Evolutionary conservation across 2,888 invertebrate species (phyloP).

Genomic region (Ommatoiulus sabulosus): DNA sequence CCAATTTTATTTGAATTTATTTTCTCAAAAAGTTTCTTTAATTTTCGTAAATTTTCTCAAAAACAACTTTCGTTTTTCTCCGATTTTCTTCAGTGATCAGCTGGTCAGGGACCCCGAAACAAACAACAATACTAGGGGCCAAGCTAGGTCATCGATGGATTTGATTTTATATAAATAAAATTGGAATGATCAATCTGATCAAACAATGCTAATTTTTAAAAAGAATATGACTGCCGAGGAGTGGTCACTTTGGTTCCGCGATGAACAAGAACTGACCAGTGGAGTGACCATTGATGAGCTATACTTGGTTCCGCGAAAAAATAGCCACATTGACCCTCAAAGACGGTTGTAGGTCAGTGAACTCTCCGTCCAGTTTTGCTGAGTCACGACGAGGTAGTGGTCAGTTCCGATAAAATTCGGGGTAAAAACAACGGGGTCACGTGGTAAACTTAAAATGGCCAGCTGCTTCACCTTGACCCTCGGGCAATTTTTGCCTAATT

Average conservation of each 20-base stretch:
- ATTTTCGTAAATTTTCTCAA: too few species aligned
- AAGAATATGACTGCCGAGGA: too few species aligned
- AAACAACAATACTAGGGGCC: neutral
- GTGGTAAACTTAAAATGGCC: neutral
- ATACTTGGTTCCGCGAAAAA: neutral
- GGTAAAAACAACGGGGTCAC: neutral
- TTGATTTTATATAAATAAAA: neutral
- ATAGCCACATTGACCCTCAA: neutral
- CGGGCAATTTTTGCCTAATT: neutral
- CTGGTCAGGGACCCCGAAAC: neutral
- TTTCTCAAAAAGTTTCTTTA: too few species aligned
- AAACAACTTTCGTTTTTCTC: neutral
- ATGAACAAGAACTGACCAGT: neutral
- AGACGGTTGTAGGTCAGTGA: neutral
- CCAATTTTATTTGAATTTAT: neutral
- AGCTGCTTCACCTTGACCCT: conserved; percentile 1
- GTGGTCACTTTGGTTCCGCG: too few species aligned
- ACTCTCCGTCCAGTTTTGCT: neutral
- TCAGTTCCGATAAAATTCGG: neutral
- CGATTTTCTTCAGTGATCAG: neutral
- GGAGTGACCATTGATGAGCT: neutral
- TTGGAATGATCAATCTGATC: neutral
- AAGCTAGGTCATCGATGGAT: neutral
- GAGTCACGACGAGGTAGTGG: neutral
- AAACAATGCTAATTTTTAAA: too few species aligned